phyloP scores from a whole-genome alignment of 2,797 vertebrate genomes.

The Alfaro cultratus region DNA sequence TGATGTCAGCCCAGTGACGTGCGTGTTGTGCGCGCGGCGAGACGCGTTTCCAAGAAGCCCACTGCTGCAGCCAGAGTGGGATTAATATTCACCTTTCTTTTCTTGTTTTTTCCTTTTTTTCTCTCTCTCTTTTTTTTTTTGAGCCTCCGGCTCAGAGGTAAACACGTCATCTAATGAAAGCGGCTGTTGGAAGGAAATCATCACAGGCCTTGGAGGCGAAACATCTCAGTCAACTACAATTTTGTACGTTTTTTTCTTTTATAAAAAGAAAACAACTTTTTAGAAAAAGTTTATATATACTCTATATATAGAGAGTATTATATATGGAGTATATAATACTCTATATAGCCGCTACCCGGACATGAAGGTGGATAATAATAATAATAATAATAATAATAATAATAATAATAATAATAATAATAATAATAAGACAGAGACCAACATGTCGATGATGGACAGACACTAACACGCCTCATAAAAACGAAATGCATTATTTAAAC shows the following conservation, averaged over 20 bases:
- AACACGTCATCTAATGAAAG: background rate
- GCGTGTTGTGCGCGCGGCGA: constrained; percentile 8
- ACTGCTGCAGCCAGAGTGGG: constrained; percentile 2
- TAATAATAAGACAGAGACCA: too few relatives aligned
- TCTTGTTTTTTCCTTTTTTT: too few relatives aligned
- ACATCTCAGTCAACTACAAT: background rate
- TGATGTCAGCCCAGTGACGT: constrained; percentile 75
- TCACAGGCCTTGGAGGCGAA: background rate
- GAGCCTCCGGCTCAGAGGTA: background rate
- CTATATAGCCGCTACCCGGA: too few relatives aligned
- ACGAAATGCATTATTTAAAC: background rate
- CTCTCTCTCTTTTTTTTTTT: background rate
- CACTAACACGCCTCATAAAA: background rate
- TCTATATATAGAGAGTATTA: too few relatives aligned
- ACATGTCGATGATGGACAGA: background rate
- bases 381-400: too few relatives aligned
- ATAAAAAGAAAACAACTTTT: too few relatives aligned
- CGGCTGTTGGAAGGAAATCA: background rate
- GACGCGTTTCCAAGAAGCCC: constrained; percentile 38
- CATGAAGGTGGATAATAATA: background rate
- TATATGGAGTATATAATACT: too few relatives aligned
- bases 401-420: too few relatives aligned
- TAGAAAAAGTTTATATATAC: too few relatives aligned
- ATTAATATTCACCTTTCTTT: constrained; percentile 12
- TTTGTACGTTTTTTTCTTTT: too few relatives aligned